Evolutionary conservation across 2,797 vertebrate species (phyloP).

Genomic region (Syngnathus acus): DNA sequence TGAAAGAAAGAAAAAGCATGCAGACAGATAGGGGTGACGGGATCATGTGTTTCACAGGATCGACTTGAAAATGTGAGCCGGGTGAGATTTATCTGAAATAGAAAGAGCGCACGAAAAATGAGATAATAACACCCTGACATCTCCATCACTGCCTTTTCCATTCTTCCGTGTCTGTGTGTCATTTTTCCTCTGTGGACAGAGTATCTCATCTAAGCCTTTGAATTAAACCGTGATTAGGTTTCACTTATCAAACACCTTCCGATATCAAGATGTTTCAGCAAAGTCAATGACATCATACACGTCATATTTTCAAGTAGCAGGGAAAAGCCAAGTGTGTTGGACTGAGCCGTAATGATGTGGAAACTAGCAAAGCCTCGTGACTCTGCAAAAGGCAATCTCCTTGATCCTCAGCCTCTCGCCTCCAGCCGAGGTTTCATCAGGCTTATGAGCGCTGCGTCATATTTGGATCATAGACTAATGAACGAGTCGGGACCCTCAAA

Average conservation of each 20-base stretch:
- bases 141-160: slow-evolving; percentile 47
- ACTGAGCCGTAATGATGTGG: slow-evolving; percentile 71
- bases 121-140: slow-evolving; percentile 42
- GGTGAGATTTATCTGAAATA: background rate
- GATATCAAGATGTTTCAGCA: slow-evolving; percentile 66
- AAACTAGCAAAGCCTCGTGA: slow-evolving; percentile 70
- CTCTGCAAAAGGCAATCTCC: slow-evolving; percentile 62
- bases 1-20: background rate
- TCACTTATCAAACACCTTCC: slow-evolving; percentile 64
- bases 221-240: slow-evolving; percentile 72
- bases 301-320: slow-evolving; percentile 65
- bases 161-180: slow-evolving; percentile 30
- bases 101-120: slow-evolving; percentile 25
- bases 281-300: slow-evolving; percentile 70
- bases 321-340: slow-evolving; percentile 51
- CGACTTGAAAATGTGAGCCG: background rate
- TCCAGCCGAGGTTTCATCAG: slow-evolving; percentile 65
- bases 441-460: slow-evolving; percentile 60
- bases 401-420: slow-evolving; percentile 56
- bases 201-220: slow-evolving; percentile 55
- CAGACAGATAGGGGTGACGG: background rate
- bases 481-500: slow-evolving; percentile 42
- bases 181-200: slow-evolving; percentile 25
- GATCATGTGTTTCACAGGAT: background rate
- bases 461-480: slow-evolving; percentile 64